Evolutionary conservation across 1,140 invertebrate species (phyloP).

Genomic region (Temnothorax longispinosus): DNA sequence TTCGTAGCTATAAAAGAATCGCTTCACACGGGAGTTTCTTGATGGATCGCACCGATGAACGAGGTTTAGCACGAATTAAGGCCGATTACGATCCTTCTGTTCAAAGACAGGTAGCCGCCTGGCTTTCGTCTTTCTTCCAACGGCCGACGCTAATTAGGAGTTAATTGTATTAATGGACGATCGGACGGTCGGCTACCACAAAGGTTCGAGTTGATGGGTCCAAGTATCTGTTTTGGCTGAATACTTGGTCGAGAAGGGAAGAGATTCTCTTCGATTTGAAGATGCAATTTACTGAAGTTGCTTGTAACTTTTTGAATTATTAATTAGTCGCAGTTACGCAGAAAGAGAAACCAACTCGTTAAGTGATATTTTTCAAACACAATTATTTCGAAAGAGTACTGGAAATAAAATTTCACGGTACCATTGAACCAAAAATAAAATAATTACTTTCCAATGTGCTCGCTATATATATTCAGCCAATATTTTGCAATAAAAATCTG

Average conservation of each 20-base stretch:
- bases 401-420: neutral
- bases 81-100: slow-evolving; percentile 42
- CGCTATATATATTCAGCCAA: neutral
- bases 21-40: slow-evolving; percentile 11
- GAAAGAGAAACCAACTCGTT: neutral
- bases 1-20: slow-evolving; percentile 15
- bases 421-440: neutral
- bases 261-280: neutral
- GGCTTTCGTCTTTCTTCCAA: slow-evolving; percentile 41
- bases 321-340: neutral
- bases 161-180: slow-evolving; percentile 73
- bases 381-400: neutral
- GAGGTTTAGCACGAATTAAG: slow-evolving; percentile 54
- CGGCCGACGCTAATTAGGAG: slow-evolving; percentile 67
- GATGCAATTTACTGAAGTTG: neutral
- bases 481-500: neutral
- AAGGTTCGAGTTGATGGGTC: slow-evolving; percentile 45
- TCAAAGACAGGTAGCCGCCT: slow-evolving; percentile 65
- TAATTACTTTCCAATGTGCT: neutral
- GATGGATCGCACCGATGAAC: slow-evolving; percentile 33
- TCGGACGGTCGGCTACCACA: slow-evolving; percentile 67
- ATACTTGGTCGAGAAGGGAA: slow-evolving; percentile 44
- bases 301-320: slow-evolving; percentile 19
- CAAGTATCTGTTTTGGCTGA: slow-evolving; percentile 59
- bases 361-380: neutral